Percentiles rank a stretch among this genome's conserved stretches.
phyloP scores from a whole-genome alignment of 2,888 invertebrate species.

The Ophraella communa region DNA sequence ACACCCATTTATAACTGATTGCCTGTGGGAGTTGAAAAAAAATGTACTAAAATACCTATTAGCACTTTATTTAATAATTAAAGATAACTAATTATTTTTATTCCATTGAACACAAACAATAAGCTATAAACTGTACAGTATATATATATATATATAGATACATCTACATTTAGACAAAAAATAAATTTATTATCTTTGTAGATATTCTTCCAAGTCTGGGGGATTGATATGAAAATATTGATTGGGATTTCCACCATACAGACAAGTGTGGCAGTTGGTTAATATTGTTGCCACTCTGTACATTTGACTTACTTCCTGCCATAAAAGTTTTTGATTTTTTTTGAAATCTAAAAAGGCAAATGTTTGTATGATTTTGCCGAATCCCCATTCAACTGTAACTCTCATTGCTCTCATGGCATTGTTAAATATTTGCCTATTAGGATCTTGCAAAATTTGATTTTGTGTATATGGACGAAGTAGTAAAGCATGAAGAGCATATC shows the following conservation, averaged over 20 bases:
- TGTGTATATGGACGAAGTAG: conserved; percentile 20
- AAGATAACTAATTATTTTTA: too few species aligned
- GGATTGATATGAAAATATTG: conserved; percentile 12
- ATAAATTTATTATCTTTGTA: conserved; percentile 2
- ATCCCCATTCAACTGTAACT: conserved; percentile 38
- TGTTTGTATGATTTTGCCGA: conserved; percentile 34
- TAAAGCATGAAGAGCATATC: conserved; percentile 15
- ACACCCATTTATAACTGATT: neutral
- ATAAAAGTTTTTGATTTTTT: conserved; percentile 32
- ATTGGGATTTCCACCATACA: conserved; percentile 17
- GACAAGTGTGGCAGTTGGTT: conserved; percentile 32
- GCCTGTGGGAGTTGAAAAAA: too few species aligned
- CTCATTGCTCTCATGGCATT: conserved; percentile 29
- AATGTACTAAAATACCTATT: too few species aligned
- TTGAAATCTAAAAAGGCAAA: conserved; percentile 19
- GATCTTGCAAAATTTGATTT: conserved; percentile 21
- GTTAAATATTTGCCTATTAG: conserved; percentile 27
- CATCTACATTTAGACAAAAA: too few species aligned
- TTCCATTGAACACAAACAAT: too few species aligned
- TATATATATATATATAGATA: too few species aligned
- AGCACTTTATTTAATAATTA: too few species aligned
- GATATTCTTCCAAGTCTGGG: conserved; percentile 13
- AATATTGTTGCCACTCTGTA: conserved; percentile 29
- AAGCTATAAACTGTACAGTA: too few species aligned
- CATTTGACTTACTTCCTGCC: conserved; percentile 29